phyloP scores from a whole-genome alignment of 2,113 vertebrate genomes.

The Stercorarius parasiticus region DNA sequence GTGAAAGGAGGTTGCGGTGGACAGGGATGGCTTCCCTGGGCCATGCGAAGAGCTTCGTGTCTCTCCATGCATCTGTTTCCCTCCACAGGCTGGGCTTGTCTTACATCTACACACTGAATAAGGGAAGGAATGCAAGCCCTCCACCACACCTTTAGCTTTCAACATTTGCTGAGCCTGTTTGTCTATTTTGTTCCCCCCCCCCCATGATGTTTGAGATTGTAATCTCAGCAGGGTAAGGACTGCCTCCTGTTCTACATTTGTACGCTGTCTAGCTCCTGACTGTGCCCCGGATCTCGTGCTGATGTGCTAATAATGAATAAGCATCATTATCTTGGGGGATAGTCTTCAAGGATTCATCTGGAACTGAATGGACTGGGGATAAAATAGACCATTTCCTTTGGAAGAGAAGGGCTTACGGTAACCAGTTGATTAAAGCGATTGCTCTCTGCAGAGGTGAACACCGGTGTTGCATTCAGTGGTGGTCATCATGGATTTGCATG shows the following conservation, averaged over 20 bases:
- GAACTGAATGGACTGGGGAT: neutral
- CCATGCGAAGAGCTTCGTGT: neutral
- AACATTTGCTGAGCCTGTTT: constrained; percentile 41
- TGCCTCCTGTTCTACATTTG: neutral
- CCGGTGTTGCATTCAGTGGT: neutral
- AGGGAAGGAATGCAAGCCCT: constrained; percentile 25
- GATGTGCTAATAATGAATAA: neutral
- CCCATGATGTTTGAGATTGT: neutral
- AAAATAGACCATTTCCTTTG: neutral
- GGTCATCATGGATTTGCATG: constrained; percentile 1
- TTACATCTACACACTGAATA: neutral
- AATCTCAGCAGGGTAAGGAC: neutral
- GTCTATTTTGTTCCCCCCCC: neutral
- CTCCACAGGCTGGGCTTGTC: neutral
- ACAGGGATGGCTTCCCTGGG: neutral
- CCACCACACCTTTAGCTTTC: constrained; percentile 53
- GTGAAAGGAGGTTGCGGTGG: neutral
- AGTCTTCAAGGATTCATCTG: neutral
- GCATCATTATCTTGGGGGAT: neutral
- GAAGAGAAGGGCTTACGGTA: neutral
- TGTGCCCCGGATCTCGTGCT: neutral
- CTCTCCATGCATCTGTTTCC: neutral
- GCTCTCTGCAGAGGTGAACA: neutral
- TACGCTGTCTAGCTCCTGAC: neutral
- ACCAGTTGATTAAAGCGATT: rapidly evolving